A percentile compares a stretch with the other conserved stretches of the same genome.
Conservation (phyloP, 64 coral and sea anemone genomes). For the Trachythela sp. region DNA sequence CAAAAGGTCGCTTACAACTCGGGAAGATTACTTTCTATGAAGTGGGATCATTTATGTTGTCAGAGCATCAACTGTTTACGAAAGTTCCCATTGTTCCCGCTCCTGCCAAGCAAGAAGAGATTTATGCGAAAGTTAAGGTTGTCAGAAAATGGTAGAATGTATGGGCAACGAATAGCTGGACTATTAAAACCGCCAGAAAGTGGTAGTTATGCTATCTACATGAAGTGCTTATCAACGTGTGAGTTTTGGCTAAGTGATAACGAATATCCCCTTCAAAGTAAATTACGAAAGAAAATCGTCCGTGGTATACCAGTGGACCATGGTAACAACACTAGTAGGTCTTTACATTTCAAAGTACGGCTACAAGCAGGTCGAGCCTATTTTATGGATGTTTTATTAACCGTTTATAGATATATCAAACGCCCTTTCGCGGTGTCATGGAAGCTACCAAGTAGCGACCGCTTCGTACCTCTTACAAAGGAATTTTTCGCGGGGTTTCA, state of each 20-base stretch:
- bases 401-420: background rate
- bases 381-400: background rate
- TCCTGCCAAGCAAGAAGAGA: background rate
- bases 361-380: background rate
- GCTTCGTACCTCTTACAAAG: background rate
- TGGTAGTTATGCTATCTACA: background rate
- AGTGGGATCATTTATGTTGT: background rate
- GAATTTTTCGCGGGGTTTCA: background rate
- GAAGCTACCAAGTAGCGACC: background rate
- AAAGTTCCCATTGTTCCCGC: background rate
- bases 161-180: background rate
- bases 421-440: background rate
- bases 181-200: background rate
- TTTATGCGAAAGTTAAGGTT: background rate
- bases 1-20: background rate
- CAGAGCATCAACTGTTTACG: constrained; percentile 4
- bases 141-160: background rate
- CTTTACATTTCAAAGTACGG: background rate
- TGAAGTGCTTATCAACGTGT: background rate
- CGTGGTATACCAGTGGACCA: background rate
- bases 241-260: background rate
- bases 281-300: background rate
- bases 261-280: background rate
- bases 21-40: background rate
- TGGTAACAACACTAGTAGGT: background rate